Percentiles rank a stretch among this genome's conserved stretches.
phyloP scores from a whole-genome alignment of 2,888 invertebrate species.

The Acanthosepion esculentum region DNA sequence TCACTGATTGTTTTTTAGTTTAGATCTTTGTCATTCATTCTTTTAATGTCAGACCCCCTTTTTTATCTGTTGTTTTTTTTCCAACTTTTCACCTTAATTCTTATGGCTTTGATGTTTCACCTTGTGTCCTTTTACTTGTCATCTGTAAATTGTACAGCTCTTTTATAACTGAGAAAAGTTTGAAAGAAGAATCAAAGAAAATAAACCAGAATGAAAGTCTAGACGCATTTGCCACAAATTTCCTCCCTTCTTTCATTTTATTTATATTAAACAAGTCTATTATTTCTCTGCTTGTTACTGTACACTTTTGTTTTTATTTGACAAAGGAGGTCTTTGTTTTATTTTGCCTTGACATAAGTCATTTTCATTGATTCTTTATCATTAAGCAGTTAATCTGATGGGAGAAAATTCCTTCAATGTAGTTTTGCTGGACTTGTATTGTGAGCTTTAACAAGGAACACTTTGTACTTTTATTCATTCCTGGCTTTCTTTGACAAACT shows the following conservation, averaged over 20 bases:
- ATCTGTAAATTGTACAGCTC: background rate
- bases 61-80: background rate
- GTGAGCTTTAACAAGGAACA: background rate
- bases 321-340: background rate
- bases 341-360: constrained; percentile 2
- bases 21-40: background rate
- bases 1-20: background rate
- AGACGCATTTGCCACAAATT: background rate
- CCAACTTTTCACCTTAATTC: background rate
- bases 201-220: background rate
- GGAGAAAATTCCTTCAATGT: background rate
- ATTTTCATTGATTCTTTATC: constrained; percentile 21
- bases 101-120: background rate
- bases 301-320: background rate
- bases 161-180: background rate
- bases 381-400: background rate
- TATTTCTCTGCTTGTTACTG: too few relatives aligned
- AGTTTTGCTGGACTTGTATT: background rate
- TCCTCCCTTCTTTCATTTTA: background rate
- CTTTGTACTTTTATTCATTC: background rate
- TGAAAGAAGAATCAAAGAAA: background rate
- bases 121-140: background rate
- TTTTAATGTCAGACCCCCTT: background rate
- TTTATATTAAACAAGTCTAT: too few relatives aligned
- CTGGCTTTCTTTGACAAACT: background rate